phyloP scores from a whole-genome alignment of 2,888 invertebrate genomes.

The Gortyna flavago region DNA sequence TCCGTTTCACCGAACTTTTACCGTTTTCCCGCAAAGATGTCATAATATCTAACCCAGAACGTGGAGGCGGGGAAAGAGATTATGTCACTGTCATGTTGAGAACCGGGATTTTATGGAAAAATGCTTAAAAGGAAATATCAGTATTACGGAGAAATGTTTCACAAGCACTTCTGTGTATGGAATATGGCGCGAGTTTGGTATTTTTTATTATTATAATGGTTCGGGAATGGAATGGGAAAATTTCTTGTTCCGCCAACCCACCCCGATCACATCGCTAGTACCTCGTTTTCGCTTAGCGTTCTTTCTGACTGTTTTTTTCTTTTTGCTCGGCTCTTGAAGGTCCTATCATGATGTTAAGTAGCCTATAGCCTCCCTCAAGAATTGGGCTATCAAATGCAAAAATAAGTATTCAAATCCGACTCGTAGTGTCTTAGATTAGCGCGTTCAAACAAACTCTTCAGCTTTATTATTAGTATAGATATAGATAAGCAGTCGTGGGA shows the following conservation, averaged over 20 bases:
- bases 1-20: constrained; percentile 29
- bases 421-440: neutral
- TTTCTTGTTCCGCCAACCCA: too few species aligned
- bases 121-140: constrained; percentile 58
- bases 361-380: too few species aligned
- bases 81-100: constrained; percentile 61
- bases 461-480: too few species aligned
- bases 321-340: too few species aligned
- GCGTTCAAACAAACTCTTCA: too few species aligned
- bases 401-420: too few species aligned
- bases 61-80: constrained; percentile 52
- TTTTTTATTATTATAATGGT: constrained; percentile 12
- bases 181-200: constrained; percentile 24
- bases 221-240: too few species aligned
- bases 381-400: too few species aligned
- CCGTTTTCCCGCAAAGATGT: constrained; percentile 30
- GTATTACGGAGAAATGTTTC: constrained; percentile 49
- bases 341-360: too few species aligned
- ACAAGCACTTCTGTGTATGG: constrained; percentile 4
- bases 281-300: too few species aligned
- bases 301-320: too few species aligned
- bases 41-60: constrained; percentile 60
- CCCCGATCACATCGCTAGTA: too few species aligned
- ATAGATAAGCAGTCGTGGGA: neutral
- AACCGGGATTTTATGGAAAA: constrained; percentile 62